phyloP scores from a whole-genome alignment of 2,797 vertebrate species.

The Lepus oiostolus region DNA sequence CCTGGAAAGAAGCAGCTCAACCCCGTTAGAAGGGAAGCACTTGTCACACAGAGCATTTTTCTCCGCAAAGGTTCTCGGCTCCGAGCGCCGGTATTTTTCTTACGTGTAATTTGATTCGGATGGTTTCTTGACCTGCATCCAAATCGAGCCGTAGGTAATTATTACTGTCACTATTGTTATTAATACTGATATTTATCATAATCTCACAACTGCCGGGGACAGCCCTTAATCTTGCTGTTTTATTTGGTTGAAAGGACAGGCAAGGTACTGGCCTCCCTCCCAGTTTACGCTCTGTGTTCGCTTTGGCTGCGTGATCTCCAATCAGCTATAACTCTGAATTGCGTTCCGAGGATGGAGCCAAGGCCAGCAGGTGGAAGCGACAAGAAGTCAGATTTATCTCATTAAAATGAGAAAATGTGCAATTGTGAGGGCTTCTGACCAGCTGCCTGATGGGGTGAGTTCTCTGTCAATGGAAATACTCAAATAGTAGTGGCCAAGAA shows the following conservation, averaged over 20 bases:
- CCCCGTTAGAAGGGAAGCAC: conserved; percentile 47
- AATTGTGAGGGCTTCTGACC: not conserved
- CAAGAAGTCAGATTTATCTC: conserved; percentile 49
- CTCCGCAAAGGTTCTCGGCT: conserved; percentile 66
- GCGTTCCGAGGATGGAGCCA: not conserved
- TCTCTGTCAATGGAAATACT: conserved; percentile 14
- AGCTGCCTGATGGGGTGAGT: not conserved
- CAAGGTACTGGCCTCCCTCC: conserved; percentile 61
- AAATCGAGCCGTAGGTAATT: conserved; percentile 78
- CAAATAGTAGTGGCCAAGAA: not conserved
- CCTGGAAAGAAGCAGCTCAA: conserved; percentile 1
- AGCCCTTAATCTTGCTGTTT: conserved; percentile 85
- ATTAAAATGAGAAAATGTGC: conserved; percentile 1
- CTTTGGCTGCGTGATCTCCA: conserved; percentile 47
- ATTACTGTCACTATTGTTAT: conserved; percentile 84
- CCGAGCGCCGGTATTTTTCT: conserved; percentile 74
- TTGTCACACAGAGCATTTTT: conserved; percentile 65
- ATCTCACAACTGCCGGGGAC: conserved; percentile 80
- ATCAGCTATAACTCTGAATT: conserved; percentile 62
- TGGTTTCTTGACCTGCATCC: conserved; percentile 81
- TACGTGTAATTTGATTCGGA: conserved; percentile 77
- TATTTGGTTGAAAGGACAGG: conserved; percentile 82
- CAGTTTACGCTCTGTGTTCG: conserved; percentile 45
- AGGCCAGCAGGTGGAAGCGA: not conserved
- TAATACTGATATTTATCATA: conserved; percentile 85